Evolutionary conservation across 2,888 invertebrate genomes (phyloP), one percentile per base, ranked within the genome.

Genomic region (Exephanes ischioxanthus): DNA sequence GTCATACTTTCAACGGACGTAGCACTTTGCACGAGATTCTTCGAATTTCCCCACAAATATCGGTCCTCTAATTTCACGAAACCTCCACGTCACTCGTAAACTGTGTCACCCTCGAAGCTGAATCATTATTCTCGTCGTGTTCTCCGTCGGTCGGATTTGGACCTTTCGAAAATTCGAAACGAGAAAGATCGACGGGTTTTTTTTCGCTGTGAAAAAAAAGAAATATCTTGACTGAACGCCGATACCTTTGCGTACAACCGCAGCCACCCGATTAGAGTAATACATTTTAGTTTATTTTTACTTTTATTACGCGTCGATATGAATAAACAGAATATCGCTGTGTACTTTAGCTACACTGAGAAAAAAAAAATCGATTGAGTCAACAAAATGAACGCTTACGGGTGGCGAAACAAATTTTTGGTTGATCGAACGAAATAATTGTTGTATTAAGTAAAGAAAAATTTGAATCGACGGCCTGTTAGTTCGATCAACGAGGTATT

Each of bases 71-170:
- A 63, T 63, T 33, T n/a, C 16, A 63, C 61, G 33, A 33, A 26
- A 30, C 61, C 30, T 61, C 26, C 26, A 30, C 58, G 14, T 26
- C 22, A 63, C 61, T 33, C 33, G 16, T 16, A 63, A 63, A 30
- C 61, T 63, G 30, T 30, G 61, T 33, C 61, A 16, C n/a, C 33
- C 26, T 16, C 30, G 30, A 33, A 26, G 30, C 16, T 33, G 61
- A 63, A 63, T 63, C 11, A 63, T 63, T 63, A 63, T 33, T 63
- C 61, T 33, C 16, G 61, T 61, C 61, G 61, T 14, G n/a, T 61
- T 16, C 33, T 30, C 61, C 16, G 14, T 1, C 61, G 16, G 14
- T 58, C 26, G 22, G 7, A 26, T 22, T 26, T 19, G 22, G 26
- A 26, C 4, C 26, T 14, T 58, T 26, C 26, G 22, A 26, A 11